Evolutionary conservation across 2,113 vertebrate genomes (phyloP).

Genomic region (Gracilinanus agilis): DNA sequence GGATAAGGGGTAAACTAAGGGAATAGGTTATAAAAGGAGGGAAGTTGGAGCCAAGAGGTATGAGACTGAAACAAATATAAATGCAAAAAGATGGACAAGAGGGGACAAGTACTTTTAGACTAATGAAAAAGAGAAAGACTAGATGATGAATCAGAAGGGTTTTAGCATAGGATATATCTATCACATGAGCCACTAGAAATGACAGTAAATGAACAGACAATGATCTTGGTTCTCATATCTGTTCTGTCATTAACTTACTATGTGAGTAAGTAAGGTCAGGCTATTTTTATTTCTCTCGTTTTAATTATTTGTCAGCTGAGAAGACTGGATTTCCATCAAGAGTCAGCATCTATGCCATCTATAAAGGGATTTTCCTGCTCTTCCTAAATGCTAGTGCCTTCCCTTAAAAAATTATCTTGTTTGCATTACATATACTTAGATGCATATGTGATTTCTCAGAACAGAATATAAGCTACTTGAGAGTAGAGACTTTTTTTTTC

Average conservation of each 20-base stretch:
- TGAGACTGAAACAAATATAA: not conserved
- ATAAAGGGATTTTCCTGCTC: not conserved
- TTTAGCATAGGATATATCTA: not conserved
- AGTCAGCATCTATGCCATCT: not conserved
- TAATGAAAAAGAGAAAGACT: not conserved
- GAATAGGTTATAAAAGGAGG: not conserved
- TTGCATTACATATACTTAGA: not conserved
- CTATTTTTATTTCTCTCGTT: not conserved
- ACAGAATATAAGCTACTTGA: not conserved
- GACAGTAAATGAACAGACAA: not conserved
- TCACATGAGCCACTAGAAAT: constrained; percentile 5
- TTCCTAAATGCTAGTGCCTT: not conserved
- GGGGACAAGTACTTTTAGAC: not conserved
- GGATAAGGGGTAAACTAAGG: not conserved
- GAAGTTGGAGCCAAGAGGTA: not conserved
- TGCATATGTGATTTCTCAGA: not conserved
- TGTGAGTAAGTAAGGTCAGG: not conserved
- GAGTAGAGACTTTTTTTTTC: not conserved
- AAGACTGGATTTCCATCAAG: not conserved
- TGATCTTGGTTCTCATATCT: not conserved
- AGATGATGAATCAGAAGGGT: not conserved
- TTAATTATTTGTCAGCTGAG: not conserved
- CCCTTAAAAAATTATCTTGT: not conserved
- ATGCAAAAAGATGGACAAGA: not conserved
- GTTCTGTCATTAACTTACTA: not conserved